These are phyloP conservation scores for Hippocampus guttulatus DNA, from an alignment of 2,113 vertebrate species.

Conservation along the genomic window DNA sequence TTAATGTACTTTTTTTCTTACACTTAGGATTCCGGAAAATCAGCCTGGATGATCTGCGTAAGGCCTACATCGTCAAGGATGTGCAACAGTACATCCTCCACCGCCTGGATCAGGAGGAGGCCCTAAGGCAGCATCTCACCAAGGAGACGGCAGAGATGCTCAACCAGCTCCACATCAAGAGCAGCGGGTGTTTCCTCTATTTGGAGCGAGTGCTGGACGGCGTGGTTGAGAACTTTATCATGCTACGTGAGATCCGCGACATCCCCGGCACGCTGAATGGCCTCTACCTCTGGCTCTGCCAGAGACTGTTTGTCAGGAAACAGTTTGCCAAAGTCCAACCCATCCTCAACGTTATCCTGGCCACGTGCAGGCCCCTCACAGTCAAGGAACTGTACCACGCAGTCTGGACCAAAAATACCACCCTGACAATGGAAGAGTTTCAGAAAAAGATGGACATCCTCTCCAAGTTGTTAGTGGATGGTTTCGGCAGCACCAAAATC, in stretches of 20 bases:
- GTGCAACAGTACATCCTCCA: constrained; percentile 98
- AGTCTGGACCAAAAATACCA: constrained; percentile 96
- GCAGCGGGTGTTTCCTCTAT: constrained; percentile 96
- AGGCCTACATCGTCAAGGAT: constrained; percentile 96
- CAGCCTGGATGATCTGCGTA: constrained; percentile 94
- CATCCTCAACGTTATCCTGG: constrained; percentile 93
- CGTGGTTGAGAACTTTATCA: constrained; percentile 96
- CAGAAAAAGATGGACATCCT: constrained; percentile 95
- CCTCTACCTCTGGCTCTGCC: constrained; percentile 98
- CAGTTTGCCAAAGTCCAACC: constrained; percentile 98
- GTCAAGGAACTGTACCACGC: constrained; percentile 89
- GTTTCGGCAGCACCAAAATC: constrained; percentile 87
- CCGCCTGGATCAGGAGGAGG: constrained; percentile 94
- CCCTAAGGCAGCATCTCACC: constrained; percentile 92
- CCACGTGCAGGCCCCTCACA: constrained; percentile 87
- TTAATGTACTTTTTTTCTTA: constrained; percentile 13
- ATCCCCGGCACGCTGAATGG: constrained; percentile 96
- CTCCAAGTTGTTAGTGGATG: constrained; percentile 88
- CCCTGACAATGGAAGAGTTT: constrained; percentile 87
- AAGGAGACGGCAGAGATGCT: constrained; percentile 98
- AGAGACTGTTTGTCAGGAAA: constrained; percentile 96
- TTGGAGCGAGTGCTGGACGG: constrained; percentile 95
- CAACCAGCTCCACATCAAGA: constrained; percentile 98
- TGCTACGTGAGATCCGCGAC: constrained; percentile 95
- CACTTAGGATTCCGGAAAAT: constrained; percentile 91